Conservation (phyloP, 2,113 vertebrate genomes). For the Phalacrocorax carbo region DNA sequence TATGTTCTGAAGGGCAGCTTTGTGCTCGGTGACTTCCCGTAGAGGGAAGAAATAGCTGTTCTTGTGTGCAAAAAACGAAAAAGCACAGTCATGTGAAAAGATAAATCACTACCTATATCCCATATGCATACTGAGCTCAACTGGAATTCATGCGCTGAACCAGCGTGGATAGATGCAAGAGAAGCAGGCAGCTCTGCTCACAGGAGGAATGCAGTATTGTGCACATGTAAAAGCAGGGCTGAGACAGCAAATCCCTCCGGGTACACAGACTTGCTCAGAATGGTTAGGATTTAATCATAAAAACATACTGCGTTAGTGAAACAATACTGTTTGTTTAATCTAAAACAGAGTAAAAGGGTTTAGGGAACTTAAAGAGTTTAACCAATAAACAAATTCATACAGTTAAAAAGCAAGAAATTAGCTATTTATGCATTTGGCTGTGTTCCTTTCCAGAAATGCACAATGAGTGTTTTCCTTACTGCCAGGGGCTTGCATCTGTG, state of each 20-base stretch:
- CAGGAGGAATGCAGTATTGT: background rate
- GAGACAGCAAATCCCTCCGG: background rate
- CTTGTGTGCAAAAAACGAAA: background rate
- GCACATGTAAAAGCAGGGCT: background rate
- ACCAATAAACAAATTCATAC: background rate
- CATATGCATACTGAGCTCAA: background rate
- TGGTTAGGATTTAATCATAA: background rate
- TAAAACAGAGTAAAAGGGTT: background rate
- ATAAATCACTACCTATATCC: background rate
- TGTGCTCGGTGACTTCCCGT: background rate
- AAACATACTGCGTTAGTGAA: background rate
- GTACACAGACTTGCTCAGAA: background rate
- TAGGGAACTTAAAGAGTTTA: background rate
- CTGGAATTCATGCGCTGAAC: background rate
- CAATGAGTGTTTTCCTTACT: background rate
- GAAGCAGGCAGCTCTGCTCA: background rate
- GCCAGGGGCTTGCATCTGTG: background rate
- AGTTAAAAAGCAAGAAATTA: slow-evolving; percentile 3
- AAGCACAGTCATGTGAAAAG: background rate
- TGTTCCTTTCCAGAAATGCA: background rate
- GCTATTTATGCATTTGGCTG: background rate
- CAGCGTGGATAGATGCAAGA: background rate
- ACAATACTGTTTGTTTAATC: background rate
- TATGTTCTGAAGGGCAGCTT: background rate
- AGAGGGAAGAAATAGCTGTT: background rate